Evolutionary conservation across 2,113 vertebrate genomes (phyloP).

Genomic region (Epinephelus fuscoguttatus): DNA sequence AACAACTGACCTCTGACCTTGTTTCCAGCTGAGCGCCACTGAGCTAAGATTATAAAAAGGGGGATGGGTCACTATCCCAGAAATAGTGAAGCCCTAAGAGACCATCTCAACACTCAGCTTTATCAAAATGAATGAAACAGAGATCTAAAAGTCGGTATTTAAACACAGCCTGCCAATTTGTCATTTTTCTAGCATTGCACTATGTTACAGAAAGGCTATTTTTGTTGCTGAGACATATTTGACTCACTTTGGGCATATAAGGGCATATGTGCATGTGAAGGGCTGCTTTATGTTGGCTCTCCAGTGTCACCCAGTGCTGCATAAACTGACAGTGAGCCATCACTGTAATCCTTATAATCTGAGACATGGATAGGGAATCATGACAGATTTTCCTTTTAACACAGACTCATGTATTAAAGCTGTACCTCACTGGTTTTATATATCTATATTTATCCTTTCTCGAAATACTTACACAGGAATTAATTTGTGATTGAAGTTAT

Average conservation of each 20-base stretch:
- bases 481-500: not conserved
- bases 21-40: conserved; percentile 58
- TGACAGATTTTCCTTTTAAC: not conserved
- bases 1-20: conserved; percentile 67
- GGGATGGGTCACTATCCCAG: conserved; percentile 34
- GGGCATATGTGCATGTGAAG: not conserved
- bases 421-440: too few relatives aligned
- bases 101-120: conserved; percentile 11
- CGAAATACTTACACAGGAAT: not conserved
- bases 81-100: conserved; percentile 39
- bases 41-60: conserved; percentile 49
- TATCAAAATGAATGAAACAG: conserved; percentile 5
- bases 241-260: not conserved
- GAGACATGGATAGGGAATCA: not conserved
- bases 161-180: not conserved
- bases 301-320: not conserved
- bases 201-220: not conserved
- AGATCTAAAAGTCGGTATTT: not conserved
- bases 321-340: conserved; percentile 1
- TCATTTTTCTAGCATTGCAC: not conserved
- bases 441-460: not conserved
- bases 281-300: conserved; percentile 25
- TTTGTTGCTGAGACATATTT: not conserved
- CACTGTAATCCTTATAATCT: conserved; percentile 12
- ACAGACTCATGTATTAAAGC: not conserved